Evolutionary conservation across 37 sponge, comb jelly and placozoan species (phyloP), one percentile per base, ranked within the genome.

Genomic region (Agelas oroides): DNA sequence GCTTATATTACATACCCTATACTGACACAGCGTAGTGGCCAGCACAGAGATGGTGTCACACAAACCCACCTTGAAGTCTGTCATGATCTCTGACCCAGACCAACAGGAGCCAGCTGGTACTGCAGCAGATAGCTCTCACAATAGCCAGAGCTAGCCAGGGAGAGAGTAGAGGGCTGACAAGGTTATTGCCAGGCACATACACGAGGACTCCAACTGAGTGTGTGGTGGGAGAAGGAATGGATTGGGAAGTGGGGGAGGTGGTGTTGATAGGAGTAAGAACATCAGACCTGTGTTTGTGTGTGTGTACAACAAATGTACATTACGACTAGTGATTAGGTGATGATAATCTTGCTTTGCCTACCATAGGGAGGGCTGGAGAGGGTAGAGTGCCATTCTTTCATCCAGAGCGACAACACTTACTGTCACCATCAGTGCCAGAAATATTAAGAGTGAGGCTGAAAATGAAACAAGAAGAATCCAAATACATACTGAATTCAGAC

Each of bases 11-110:
- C n/a, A n/a, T n/a, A n/a, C n/a, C n/a, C n/a, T n/a, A n/a, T n/a
- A n/a, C n/a, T n/a, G n/a, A n/a, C n/a, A n/a, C n/a, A n/a, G n/a
- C n/a, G n/a, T n/a, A n/a, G n/a, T n/a, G n/a, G n/a, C n/a, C n/a
- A n/a, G n/a, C n/a, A n/a, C n/a, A n/a, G n/a, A n/a, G n/a, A n/a
- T n/a, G n/a, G n/a, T n/a, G n/a, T n/a, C n/a, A n/a, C n/a, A n/a
- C n/a, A n/a, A n/a, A n/a, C 64, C 17, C 52, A 92, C 92, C 92
- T 79, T 65, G 32, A 28, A 92, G 72, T 73, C 88, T 71, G 66
- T 92, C 88, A 30, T 75, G 25, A 27, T 57, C 39, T 0, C 41
- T 55, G 38, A 83, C 16, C 84, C 88, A 87, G 57, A 78, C 61
- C 21, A 73, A 16, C 33, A 78, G n/a, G 46, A 86, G 13, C 88